phyloP scores from a whole-genome alignment of 2,113 vertebrate genomes.

The Chaetodon auriga region DNA sequence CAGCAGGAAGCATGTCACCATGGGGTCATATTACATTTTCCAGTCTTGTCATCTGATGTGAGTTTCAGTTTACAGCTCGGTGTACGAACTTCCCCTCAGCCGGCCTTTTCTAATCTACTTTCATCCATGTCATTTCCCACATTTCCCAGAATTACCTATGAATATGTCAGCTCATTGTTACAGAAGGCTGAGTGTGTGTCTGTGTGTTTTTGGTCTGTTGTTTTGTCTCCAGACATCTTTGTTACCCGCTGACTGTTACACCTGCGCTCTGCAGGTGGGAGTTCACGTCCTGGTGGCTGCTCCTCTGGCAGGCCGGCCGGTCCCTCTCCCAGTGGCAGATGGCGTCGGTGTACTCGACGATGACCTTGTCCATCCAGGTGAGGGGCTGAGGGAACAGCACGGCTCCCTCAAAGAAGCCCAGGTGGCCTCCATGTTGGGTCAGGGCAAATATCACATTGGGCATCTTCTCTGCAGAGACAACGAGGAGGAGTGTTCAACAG shows the following conservation, averaged over 20 bases:
- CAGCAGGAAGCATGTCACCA: constrained; percentile 10
- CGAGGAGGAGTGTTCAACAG: background rate
- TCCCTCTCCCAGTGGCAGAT: constrained; percentile 92
- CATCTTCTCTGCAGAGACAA: constrained; percentile 85
- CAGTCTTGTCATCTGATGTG: background rate
- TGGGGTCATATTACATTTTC: constrained; percentile 13
- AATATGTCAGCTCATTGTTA: background rate
- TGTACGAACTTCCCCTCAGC: background rate
- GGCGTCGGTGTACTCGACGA: constrained; percentile 91
- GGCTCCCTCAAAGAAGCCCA: constrained; percentile 97
- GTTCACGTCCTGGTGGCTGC: background rate
- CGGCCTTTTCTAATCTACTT: background rate
- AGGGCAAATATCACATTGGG: constrained; percentile 93
- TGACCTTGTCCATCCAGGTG: constrained; percentile 98
- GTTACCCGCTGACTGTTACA: constrained; percentile 7
- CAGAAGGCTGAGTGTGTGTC: background rate
- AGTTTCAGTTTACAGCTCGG: background rate
- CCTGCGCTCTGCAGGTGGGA: constrained; percentile 17
- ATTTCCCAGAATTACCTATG: too few relatives aligned
- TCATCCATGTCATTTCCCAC: background rate
- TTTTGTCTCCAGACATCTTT: background rate
- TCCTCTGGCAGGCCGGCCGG: constrained; percentile 83
- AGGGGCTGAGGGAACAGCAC: constrained; percentile 94
- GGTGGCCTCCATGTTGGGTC: constrained; percentile 94
- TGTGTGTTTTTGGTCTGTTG: constrained; percentile 14